Evolutionary conservation across 2,888 invertebrate species (phyloP), one percentile per base, ranked within the genome.

Genomic region (Acronicta aceris): DNA sequence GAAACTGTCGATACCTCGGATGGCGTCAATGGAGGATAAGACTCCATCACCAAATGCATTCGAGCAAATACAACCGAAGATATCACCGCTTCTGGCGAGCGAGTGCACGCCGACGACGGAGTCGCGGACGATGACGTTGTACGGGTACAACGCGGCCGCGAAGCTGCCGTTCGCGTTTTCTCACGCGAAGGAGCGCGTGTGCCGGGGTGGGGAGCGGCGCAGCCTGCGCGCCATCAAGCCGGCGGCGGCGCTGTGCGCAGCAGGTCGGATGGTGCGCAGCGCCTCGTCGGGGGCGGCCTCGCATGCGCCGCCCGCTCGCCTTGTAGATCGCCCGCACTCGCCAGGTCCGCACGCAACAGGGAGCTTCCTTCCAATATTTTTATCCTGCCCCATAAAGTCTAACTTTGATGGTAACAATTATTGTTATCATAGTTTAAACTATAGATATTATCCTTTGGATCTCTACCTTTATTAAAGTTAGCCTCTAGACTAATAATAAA

Each of bases 181-280:
- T 7, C 95, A 95, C 82, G 89, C 88, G 58, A 81, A 81, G 72
- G 88, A 82, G 74, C 78, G 83, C 45, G 79, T 65, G 72, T 57
- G 72, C 45, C 74, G 84, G 55, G 82, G 82, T 25, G 81, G 84
- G 42, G 86, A 83, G 82, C 77, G 89, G 67, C 81, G 88, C 70
- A 85, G 87, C 65, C 81, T 89, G 78, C 86, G 89, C 66, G 81
- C 85, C 73, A 71, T 82, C 78, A 85, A 86, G 83, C 84, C 88
- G 69, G 77, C 72, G 83, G 84, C 88, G 69, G 77, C 74, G 79
- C 65, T 71, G 67, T 54, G 74, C 75, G 76, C 70, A 63, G 60
- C 89, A 90, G 91, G 92, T 93, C 93, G 95, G 92, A 93, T 94
- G 92, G 93, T 94, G 88, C 93, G 94, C 86, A 93, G 94, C 89